Base-by-base conservation (phyloP, 2,113 vertebrate genomes). In the Chloropsis hardwickii region DNA sequence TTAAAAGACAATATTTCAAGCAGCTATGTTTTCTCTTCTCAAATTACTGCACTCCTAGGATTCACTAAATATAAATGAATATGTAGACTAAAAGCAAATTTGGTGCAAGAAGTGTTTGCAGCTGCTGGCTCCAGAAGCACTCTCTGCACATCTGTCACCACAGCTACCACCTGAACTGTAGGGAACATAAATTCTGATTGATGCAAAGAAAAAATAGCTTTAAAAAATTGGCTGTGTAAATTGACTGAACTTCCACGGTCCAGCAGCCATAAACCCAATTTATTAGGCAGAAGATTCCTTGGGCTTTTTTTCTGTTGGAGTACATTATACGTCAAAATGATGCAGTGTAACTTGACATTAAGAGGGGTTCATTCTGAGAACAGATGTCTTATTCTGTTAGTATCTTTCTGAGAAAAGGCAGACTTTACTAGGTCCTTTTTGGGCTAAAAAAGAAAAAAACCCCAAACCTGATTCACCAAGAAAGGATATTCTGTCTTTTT, bases 1-100 rank as follows among this genome's bases (percentile, higher is more conserved):
- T 88, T 69, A 91, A 92, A 90, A 90, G 37, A 82, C 70, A 94
- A 66, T 88, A 93, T 74, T 94, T 81, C 82, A 81, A 92, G 53
- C 24, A 64, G 77, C 72, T 91, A 10, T 73, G 81, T 70, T 88
- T 92, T 71, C 67, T 54, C 58, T 70, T 54, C 45, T 80, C 76
- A 81, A 94, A 84, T 81, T 94, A 86, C 64, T 64, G 61, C 47
- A 67, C 69, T 94, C 65, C 48, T 48, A 96, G 72, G 81, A 84
- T 86, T 88, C 83, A 66, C 62, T 86, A 90, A 77, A 66, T 57
- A 78, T 35, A 86, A 90, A 96, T 53, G 33, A 92, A 57, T 80
- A 33, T 42, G 44, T 84, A 94, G 48, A 78, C 64, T 83, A 83
- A 86, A 78, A 93, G 19, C 69, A 83, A 90, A 92, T 72, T 73